A percentile compares a stretch with the other conserved stretches of the same genome.
phyloP scores from a whole-genome alignment of 2,888 invertebrate species.

The Plutella xylostella region DNA sequence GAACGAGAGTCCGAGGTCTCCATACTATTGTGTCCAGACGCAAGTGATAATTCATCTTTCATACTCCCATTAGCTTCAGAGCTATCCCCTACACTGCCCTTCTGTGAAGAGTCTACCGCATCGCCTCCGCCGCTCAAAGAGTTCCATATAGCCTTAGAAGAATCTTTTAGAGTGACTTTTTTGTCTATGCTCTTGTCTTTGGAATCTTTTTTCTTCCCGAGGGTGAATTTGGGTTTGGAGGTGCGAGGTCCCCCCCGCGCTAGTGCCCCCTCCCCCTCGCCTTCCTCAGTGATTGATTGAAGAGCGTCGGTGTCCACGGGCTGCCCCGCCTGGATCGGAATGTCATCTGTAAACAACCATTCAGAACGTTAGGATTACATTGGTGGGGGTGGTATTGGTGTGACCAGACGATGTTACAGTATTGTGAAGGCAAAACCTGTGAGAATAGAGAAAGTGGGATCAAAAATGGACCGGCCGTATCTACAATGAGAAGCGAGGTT shows the following conservation, averaged over 20 bases:
- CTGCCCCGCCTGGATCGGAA: conserved; percentile 84
- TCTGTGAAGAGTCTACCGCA: conserved; percentile 56
- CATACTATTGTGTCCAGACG: conserved; percentile 45
- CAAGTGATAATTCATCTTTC: conserved; percentile 61
- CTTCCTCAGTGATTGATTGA: conserved; percentile 77
- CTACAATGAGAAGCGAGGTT: too few species aligned
- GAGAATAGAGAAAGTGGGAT: too few species aligned
- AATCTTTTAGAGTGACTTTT: conserved; percentile 54
- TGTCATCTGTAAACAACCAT: conserved; percentile 77
- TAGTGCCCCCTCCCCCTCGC: conserved; percentile 64
- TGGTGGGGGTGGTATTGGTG: not conserved
- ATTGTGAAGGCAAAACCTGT: too few species aligned
- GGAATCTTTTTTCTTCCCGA: conserved; percentile 73
- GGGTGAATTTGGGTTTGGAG: conserved; percentile 72
- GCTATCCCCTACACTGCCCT: conserved; percentile 43
- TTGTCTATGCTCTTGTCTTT: conserved; percentile 64
- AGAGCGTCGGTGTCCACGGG: conserved; percentile 70
- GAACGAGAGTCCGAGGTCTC: conserved; percentile 60
- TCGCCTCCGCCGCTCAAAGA: conserved; percentile 58
- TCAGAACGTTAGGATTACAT: not conserved
- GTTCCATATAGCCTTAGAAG: conserved; percentile 58
- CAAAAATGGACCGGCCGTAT: too few species aligned
- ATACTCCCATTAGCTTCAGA: conserved; percentile 51
- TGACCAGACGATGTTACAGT: not conserved
- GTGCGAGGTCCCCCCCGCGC: conserved; percentile 63